Evolutionary conservation across 2,888 invertebrate genomes (phyloP).

Genomic region (Bursaphelenchus okinawaensis): DNA sequence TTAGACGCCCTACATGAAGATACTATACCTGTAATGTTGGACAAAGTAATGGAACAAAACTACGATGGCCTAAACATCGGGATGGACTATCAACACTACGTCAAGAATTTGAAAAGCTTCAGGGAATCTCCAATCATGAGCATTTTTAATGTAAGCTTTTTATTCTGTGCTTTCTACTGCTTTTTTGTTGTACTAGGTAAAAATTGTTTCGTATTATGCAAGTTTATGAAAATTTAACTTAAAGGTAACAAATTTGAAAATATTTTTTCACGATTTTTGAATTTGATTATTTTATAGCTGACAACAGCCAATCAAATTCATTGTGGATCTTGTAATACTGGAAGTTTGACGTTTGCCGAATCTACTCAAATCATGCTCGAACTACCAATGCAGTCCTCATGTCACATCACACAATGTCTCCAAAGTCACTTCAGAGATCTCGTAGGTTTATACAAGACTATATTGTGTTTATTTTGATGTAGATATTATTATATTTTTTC

Average conservation of each 20-base stretch:
- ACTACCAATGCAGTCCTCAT: conserved; percentile 4
- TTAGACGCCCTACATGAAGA: conserved; percentile 60
- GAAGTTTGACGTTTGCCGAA: conserved; percentile 49
- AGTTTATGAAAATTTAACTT: too few relatives aligned
- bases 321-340: conserved; percentile 35
- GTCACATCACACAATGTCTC: conserved; percentile 15
- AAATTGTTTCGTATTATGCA: too few relatives aligned
- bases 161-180: background rate
- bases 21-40: conserved; percentile 21
- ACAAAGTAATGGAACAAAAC: conserved; percentile 43
- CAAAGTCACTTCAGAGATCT: conserved; percentile 12
- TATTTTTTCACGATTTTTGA: too few relatives aligned
- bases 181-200: too few relatives aligned
- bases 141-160: conserved; percentile 40
- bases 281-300: conserved; percentile 35
- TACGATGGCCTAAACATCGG: conserved; percentile 39
- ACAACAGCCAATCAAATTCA: conserved; percentile 39
- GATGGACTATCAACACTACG: conserved; percentile 37
- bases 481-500: conserved; percentile 13
- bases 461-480: conserved; percentile 4
- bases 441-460: background rate
- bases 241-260: too few relatives aligned
- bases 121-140: conserved; percentile 42
- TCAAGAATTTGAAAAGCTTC: conserved; percentile 28
- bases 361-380: conserved; percentile 29